A percentile compares a stretch with the other conserved stretches of the same genome.
phyloP scores from a whole-genome alignment of 2,888 invertebrate species.

The Epinotia nisella region DNA sequence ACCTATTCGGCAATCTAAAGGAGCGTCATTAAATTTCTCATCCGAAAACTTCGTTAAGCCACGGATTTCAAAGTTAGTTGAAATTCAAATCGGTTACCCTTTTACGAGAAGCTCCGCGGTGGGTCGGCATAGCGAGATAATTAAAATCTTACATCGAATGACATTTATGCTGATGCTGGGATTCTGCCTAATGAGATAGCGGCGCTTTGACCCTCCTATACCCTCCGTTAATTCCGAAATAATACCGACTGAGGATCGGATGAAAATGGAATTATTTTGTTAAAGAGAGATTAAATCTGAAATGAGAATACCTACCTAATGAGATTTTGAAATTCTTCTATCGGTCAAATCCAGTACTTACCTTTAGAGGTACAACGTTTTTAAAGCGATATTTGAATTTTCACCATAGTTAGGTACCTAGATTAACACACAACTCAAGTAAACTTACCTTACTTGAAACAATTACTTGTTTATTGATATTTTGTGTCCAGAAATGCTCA shows the following conservation, averaged over 20 bases:
- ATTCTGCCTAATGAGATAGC: constrained; percentile 38
- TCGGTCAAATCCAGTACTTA: neutral
- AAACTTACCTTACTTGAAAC: too few species aligned
- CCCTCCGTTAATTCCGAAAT: constrained; percentile 9
- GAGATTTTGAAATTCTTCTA: neutral
- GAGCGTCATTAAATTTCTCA: constrained; percentile 38
- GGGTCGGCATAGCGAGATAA: constrained; percentile 40
- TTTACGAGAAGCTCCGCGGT: constrained; percentile 42
- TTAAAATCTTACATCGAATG: constrained; percentile 43
- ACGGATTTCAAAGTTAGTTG: constrained; percentile 39
- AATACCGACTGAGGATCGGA: neutral
- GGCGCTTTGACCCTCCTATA: constrained; percentile 33
- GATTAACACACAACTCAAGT: too few species aligned
- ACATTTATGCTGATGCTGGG: constrained; percentile 43
- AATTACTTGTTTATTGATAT: too few species aligned
- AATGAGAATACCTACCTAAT: neutral
- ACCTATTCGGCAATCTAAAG: constrained; percentile 18
- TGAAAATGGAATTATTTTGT: constrained; percentile 24
- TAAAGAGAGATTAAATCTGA: constrained; percentile 13
- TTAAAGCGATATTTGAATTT: too few species aligned
- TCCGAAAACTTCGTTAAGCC: constrained; percentile 38
- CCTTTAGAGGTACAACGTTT: too few species aligned
- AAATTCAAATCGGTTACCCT: constrained; percentile 43
- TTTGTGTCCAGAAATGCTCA: too few species aligned
- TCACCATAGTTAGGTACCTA: too few species aligned